Conservation (phyloP, 1,140 invertebrate species). For the Tetramorium alpestre region DNA sequence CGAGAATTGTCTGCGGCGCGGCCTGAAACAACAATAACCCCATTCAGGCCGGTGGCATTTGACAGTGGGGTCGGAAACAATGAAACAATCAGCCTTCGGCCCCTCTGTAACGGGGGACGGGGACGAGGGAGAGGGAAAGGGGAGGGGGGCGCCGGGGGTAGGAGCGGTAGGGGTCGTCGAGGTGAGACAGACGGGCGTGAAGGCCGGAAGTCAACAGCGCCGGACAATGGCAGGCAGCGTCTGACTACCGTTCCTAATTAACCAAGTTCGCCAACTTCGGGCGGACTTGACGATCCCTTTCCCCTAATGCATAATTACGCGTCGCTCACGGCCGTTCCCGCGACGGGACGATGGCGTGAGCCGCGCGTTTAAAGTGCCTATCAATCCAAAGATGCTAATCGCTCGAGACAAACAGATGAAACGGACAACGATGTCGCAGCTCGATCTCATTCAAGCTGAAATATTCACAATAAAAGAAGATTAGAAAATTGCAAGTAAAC, state of each 20-base stretch:
- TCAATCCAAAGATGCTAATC: not conserved
- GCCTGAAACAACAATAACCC: constrained; percentile 83
- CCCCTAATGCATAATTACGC: constrained; percentile 68
- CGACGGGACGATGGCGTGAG: constrained; percentile 29
- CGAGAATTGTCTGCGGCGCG: constrained; percentile 77
- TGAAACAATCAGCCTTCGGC: constrained; percentile 83
- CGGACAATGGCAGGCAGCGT: constrained; percentile 82
- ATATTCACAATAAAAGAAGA: not conserved
- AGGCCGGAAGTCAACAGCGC: constrained; percentile 83
- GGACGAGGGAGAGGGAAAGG: not conserved
- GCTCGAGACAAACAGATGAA: not conserved
- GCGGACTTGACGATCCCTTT: constrained; percentile 72
- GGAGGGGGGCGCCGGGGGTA: not conserved
- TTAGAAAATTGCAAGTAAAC: not conserved
- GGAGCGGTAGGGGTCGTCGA: not conserved
- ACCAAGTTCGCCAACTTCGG: constrained; percentile 81
- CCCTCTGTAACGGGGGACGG: constrained; percentile 44
- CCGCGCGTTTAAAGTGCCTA: not conserved
- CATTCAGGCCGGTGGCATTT: constrained; percentile 81
- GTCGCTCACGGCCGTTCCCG: constrained; percentile 15
- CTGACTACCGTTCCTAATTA: constrained; percentile 83
- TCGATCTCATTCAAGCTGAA: not conserved
- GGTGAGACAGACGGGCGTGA: constrained; percentile 52
- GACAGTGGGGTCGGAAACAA: constrained; percentile 84
- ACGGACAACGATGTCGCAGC: not conserved